phyloP scores from a whole-genome alignment of 2,888 invertebrate genomes.

The Netelia melanura region DNA sequence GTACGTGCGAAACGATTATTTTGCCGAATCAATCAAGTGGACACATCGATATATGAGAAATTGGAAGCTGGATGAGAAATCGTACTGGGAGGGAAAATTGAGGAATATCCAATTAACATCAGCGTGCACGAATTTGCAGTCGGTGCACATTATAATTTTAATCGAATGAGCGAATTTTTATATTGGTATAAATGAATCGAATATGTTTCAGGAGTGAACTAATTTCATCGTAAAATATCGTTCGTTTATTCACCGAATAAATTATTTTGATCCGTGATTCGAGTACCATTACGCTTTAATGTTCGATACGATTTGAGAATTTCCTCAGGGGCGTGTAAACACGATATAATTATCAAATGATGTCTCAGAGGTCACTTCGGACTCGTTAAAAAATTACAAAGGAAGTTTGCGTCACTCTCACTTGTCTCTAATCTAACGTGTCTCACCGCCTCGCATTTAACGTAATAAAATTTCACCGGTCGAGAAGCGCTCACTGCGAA shows the following conservation, averaged over 20 bases:
- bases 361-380: constrained; percentile 9
- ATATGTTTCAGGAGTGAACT: background rate
- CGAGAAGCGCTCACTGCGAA: constrained; percentile 33
- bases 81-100: background rate
- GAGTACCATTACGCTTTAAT: too few species aligned
- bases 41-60: constrained; percentile 16
- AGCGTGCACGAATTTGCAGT: background rate
- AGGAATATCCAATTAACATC: constrained; percentile 13
- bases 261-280: too few species aligned
- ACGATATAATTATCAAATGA: constrained; percentile 26
- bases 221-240: background rate
- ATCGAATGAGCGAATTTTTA: background rate
- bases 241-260: background rate
- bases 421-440: constrained; percentile 14
- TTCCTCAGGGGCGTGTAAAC: background rate
- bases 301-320: background rate
- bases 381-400: constrained; percentile 29
- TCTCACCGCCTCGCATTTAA: constrained; percentile 20
- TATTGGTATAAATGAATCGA: background rate
- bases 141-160: background rate
- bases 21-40: constrained; percentile 36
- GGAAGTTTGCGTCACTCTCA: constrained; percentile 55
- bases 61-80: constrained; percentile 6
- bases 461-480: constrained; percentile 53
- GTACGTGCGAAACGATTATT: constrained; percentile 43